Evolutionary conservation across 2,113 vertebrate species (phyloP).

Genomic region (Oreochromis spilurus): DNA sequence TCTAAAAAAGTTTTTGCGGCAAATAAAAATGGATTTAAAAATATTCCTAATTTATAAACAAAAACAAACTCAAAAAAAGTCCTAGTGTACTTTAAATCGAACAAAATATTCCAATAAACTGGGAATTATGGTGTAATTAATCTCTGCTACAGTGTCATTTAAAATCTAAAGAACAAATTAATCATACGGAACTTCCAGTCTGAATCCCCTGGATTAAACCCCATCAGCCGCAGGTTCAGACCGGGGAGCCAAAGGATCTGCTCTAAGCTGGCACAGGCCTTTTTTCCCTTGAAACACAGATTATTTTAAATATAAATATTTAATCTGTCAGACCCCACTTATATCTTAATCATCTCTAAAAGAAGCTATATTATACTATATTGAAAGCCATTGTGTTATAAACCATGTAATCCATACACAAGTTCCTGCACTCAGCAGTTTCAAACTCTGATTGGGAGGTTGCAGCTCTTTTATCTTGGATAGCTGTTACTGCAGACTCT

Average conservation of each 20-base stretch:
- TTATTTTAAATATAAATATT: not conserved
- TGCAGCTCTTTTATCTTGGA: not conserved
- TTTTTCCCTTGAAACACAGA: not conserved
- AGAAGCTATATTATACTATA: not conserved
- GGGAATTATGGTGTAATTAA: not conserved
- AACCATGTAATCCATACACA: slow-evolving; percentile 1
- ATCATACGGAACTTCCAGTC: not conserved
- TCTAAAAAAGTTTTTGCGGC: no score
- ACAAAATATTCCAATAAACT: not conserved
- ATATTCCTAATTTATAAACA: no score
- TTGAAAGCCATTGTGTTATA: not conserved
- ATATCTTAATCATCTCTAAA: not conserved
- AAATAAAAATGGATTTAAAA: no score
- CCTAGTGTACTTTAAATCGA: not conserved
- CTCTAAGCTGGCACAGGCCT: not conserved
- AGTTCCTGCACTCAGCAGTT: not conserved
- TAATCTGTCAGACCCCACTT: not conserved
- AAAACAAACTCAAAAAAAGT: no score
- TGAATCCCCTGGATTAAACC: not conserved
- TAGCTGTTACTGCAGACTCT: not conserved
- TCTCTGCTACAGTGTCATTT: not conserved
- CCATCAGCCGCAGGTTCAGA: not conserved
- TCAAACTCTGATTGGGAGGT: not conserved
- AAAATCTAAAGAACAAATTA: not conserved
- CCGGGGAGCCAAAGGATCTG: not conserved